A percentile compares a stretch with the other conserved stretches of the same genome.
Conservation (phyloP, 2,113 vertebrate genomes). For the Podarcis muralis region DNA sequence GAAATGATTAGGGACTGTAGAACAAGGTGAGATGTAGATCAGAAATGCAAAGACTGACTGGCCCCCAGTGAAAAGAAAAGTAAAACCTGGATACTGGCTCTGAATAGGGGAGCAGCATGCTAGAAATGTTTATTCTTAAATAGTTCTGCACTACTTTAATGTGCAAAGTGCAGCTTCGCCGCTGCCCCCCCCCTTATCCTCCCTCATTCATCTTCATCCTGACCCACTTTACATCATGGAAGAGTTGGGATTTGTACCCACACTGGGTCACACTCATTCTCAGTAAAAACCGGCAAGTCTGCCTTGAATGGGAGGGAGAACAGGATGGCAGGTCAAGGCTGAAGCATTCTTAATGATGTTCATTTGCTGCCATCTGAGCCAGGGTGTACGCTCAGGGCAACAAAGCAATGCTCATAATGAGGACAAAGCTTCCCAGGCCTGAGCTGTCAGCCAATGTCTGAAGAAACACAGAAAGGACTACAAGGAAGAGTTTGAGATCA, state of each 20-base stretch:
- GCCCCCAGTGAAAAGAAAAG: too few relatives aligned
- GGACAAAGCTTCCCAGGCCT: neutral
- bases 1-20: too few relatives aligned
- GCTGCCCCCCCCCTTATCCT: neutral
- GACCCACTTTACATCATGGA: neutral
- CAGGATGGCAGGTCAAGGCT: slow-evolving; percentile 21
- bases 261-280: neutral
- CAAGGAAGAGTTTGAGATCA: slow-evolving; percentile 10
- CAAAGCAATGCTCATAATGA: neutral
- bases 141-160: neutral
- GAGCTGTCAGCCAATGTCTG: neutral
- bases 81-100: neutral
- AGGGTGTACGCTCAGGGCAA: neutral
- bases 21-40: neutral
- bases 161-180: neutral
- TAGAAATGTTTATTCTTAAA: neutral
- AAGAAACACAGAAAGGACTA: fast-evolving
- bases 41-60: neutral
- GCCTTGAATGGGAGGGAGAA: slow-evolving; percentile 29
- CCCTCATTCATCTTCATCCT: neutral
- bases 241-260: neutral
- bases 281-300: neutral
- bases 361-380: neutral
- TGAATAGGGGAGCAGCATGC: neutral
- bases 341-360: neutral